Base-by-base conservation (phyloP, 2,888 invertebrate genomes). In the Reticulitermes lucifugus region DNA sequence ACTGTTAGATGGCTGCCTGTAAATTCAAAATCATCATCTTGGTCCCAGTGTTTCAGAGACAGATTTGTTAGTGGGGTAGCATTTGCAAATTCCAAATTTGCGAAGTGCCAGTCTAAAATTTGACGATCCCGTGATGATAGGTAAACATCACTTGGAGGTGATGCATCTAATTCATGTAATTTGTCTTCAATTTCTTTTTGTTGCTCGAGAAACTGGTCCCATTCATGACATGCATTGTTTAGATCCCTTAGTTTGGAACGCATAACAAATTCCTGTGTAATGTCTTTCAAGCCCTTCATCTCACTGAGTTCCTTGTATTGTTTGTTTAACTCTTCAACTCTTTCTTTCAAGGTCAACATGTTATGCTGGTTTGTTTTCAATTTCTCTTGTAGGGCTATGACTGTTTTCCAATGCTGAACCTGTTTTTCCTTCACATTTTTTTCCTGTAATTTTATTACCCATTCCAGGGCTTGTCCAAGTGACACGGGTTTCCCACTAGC, bases 11-110 rank as follows among this genome's bases (percentile, higher is more conserved):
- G 99, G 91, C 97, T 98, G 86, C 99, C 99, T 84, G 98, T 98
- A 90, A 99, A 99, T 91, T 98, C 99, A 91, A 98, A 99, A 91
- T 98, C 98, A 92, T 99, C 99, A 91, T 99, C 99, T 91, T 98
- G 98, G 90, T 99, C 99, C 99, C 99, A 99, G 90, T 99, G 98
- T 90, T 98, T 98, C 86, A 99, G 93, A 22, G 98, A 98, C 79
- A 99, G 92, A 89, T 97, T 98, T 55, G 96, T 96, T 71, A 99
- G 93, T 0, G 98, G 98, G 59, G 99, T 98, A 0, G 99, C 99
- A 91, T 99, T 99, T 51, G 99, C 99, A 91, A 99, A 99, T 92
- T 99, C 99, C 90, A 99, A 92, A 91, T 99, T 99, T n/a, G 99
- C 99, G 92, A 99, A 98, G 90, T 99, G 99, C 99, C 99, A 99